Evolutionary conservation across 2,888 invertebrate species (phyloP).

Genomic region (Andrena minutula): DNA sequence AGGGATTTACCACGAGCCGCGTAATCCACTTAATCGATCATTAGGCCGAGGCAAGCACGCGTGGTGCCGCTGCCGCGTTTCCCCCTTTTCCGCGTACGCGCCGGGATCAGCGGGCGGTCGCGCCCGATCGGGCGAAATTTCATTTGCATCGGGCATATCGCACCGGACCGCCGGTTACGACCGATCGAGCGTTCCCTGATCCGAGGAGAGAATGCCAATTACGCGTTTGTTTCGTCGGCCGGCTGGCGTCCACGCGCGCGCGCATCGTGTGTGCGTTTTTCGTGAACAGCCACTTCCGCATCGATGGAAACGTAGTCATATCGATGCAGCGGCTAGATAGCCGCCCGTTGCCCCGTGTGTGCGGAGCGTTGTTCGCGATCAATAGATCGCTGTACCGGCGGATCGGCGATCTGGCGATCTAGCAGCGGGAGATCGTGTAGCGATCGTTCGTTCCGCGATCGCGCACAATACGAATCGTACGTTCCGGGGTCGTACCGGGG

Average conservation of each 20-base stretch:
- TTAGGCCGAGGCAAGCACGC: constrained; percentile 27
- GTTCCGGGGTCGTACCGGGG: constrained; percentile 78
- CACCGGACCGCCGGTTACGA: constrained; percentile 61
- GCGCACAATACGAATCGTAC: constrained; percentile 77
- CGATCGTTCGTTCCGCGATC: constrained; percentile 81
- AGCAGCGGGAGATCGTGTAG: constrained; percentile 83
- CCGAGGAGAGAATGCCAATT: constrained; percentile 66
- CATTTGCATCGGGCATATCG: constrained; percentile 66
- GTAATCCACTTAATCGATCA: constrained; percentile 51
- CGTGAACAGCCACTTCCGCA: constrained; percentile 66
- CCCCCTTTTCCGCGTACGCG: background rate
- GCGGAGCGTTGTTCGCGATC: constrained; percentile 80
- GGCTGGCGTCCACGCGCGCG: constrained; percentile 35
- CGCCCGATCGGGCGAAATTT: constrained; percentile 56
- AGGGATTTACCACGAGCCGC: constrained; percentile 2
- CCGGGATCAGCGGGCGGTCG: constrained; percentile 42
- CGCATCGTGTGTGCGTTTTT: constrained; percentile 61
- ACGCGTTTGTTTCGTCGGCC: constrained; percentile 43
- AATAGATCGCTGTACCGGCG: constrained; percentile 81
- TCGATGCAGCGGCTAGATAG: constrained; percentile 72
- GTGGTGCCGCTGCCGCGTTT: constrained; percentile 15
- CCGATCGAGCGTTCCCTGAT: constrained; percentile 57
- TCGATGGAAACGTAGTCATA: constrained; percentile 77
- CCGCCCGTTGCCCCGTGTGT: constrained; percentile 71
- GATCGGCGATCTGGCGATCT: constrained; percentile 80